A percentile compares a stretch with the other conserved stretches of the same genome.
Conservation (phyloP, 2,113 vertebrate genomes). For the Osmerus mordax region DNA sequence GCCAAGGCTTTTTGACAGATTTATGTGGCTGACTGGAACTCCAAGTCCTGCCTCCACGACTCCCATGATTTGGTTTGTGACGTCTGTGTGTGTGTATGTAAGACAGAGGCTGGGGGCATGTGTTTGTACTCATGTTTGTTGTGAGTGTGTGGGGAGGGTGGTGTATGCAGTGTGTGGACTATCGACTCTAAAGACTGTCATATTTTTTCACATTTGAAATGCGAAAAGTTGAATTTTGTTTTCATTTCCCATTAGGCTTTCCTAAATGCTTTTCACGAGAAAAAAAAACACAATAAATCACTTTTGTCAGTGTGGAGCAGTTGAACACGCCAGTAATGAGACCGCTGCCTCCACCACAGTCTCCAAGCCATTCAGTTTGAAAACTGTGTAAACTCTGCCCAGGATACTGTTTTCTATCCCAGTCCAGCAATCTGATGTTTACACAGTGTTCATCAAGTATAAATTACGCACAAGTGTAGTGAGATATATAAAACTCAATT, state of each 20-base stretch:
- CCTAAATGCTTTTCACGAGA: background rate
- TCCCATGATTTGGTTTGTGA: conserved; percentile 12
- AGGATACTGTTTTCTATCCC: conserved; percentile 4
- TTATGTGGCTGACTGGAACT: conserved; percentile 26
- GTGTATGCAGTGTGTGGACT: background rate
- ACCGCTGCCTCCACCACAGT: background rate
- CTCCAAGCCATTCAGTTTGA: conserved; percentile 9
- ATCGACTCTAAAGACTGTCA: too few species aligned
- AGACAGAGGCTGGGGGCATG: background rate
- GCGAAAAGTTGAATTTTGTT: conserved; percentile 1
- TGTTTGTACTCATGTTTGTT: background rate
- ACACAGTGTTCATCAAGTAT: conserved; percentile 16
- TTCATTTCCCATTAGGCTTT: conserved; percentile 1
- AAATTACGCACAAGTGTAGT: background rate
- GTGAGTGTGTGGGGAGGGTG: background rate
- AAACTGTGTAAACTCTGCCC: background rate
- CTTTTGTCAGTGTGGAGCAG: conserved; percentile 1
- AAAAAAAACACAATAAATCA: background rate
- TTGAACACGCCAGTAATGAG: conserved; percentile 26
- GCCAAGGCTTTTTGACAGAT: conserved; percentile 19
- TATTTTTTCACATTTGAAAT: conserved; percentile 15
- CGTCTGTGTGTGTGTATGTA: background rate
- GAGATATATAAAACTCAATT: conserved; percentile 6
- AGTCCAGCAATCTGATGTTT: conserved; percentile 14
- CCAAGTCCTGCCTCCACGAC: conserved; percentile 1